Evolutionary conservation across 2,888 invertebrate genomes (phyloP).

Genomic region (Himalopsyche japonica): DNA sequence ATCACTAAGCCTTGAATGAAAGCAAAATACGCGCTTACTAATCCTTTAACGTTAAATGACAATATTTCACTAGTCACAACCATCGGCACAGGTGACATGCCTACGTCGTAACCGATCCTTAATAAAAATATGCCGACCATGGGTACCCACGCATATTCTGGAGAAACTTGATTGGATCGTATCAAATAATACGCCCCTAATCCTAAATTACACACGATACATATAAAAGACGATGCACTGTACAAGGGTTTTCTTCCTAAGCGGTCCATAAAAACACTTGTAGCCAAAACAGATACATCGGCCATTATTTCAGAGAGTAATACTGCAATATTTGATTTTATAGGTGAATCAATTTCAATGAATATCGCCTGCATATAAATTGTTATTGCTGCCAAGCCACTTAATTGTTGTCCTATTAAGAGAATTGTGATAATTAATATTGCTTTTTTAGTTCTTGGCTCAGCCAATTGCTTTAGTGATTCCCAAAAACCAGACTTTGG

Average conservation of each 20-base stretch:
- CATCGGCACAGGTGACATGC: conserved; percentile 36
- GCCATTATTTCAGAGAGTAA: conserved; percentile 32
- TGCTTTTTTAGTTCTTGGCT: conserved; percentile 29
- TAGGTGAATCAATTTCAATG: conserved; percentile 28
- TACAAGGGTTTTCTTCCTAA: conserved; percentile 37
- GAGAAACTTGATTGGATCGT: conserved; percentile 9
- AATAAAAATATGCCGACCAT: conserved; percentile 34
- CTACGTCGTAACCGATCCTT: conserved; percentile 35
- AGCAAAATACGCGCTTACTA: conserved; percentile 34
- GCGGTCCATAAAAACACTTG: conserved; percentile 32
- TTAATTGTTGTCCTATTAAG: conserved; percentile 35
- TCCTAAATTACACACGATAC: conserved; percentile 26
- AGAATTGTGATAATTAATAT: conserved; percentile 36
- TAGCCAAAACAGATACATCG: conserved; percentile 23
- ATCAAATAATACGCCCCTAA: conserved; percentile 30
- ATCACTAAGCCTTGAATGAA: conserved; percentile 35
- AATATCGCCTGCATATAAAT: conserved; percentile 38
- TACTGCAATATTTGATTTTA: conserved; percentile 28
- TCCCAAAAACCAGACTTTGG: conserved; percentile 24
- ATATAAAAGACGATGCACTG: conserved; percentile 26
- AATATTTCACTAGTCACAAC: conserved; percentile 39
- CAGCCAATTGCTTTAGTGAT: conserved; percentile 28
- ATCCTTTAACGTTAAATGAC: conserved; percentile 37
- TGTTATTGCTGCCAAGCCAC: conserved; percentile 29
- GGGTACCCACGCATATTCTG: conserved; percentile 32